Percentiles rank a stretch among this genome's conserved stretches.
These are phyloP conservation scores for Patella caerulea DNA, from an alignment of 2,888 invertebrate species.

Conservation along the genomic window DNA sequence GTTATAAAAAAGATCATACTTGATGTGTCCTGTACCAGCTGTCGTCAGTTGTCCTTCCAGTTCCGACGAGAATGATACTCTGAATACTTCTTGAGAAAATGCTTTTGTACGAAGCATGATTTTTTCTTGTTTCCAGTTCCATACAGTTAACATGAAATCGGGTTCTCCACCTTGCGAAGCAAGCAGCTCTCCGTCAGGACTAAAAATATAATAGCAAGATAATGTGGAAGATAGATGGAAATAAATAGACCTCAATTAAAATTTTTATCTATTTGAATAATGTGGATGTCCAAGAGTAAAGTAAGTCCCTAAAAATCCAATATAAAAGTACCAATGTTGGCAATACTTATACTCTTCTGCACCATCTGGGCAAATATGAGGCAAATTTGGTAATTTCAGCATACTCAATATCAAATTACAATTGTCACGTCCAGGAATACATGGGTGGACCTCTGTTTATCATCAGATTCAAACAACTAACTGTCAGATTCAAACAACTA, in stretches of 20 bases:
- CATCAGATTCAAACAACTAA: too few species aligned
- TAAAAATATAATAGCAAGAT: conserved; percentile 69
- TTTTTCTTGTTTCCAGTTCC: conserved; percentile 86
- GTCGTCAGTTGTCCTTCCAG: conserved; percentile 85
- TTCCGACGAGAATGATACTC: conserved; percentile 86
- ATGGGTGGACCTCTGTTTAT: too few species aligned
- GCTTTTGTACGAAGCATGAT: conserved; percentile 86
- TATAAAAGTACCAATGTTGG: not conserved
- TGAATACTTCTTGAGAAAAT: conserved; percentile 84
- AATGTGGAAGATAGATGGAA: too few species aligned
- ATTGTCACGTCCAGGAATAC: too few species aligned
- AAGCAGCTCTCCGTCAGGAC: conserved; percentile 84
- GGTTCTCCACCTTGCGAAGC: conserved; percentile 89
- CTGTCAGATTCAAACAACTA: too few species aligned
- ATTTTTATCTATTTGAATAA: too few species aligned
- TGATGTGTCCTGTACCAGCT: conserved; percentile 77
- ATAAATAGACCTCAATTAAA: too few species aligned
- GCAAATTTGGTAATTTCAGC: too few species aligned
- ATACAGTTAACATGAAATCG: conserved; percentile 89
- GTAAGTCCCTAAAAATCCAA: not conserved
- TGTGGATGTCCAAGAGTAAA: not conserved
- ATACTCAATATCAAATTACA: too few species aligned
- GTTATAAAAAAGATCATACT: conserved; percentile 45
- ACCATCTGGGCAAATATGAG: too few species aligned
- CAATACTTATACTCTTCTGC: not conserved